Base-by-base conservation (phyloP, 2,888 invertebrate genomes). In the Neoascia interrupta region DNA sequence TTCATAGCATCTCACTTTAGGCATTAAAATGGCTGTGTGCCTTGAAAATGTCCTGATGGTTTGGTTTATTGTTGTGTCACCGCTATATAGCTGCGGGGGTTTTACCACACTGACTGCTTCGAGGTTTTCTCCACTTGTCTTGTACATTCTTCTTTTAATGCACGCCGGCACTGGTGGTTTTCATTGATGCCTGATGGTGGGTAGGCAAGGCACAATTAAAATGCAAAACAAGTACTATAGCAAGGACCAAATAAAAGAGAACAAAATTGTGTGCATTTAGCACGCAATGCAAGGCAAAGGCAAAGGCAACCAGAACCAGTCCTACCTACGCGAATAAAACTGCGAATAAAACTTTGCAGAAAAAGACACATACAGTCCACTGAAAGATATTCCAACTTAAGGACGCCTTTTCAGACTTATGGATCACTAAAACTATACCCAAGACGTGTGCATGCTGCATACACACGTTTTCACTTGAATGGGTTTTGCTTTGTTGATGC, bases 41-140 rank as follows among this genome's bases (percentile, higher is more conserved):
- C 13, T n/a, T 53, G 45, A 63, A 56, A 72, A 70, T 64, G 53
- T 70, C 64, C 70, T 61, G 76, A 49, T 76, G 58, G 64, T 41
- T 76, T 76, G 63, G 56, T 64, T 53, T 72, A 76, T 39, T 64
- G 64, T 76, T 76, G 72, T 76, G 58, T 54, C 45, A 63, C 47
- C 45, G 31, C 49, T 72, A 49, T 79, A 60, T 36, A 47, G 76
- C 72, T 61, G 53, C 54, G 39, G 66, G 76, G 66, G 58, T 21
- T 56, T 31, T 28, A 6, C 36, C 5, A n/a, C 36, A 11, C 26
- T 8, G 5, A 26, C n/a, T n/a, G 10, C 11, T 26, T 23, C 13
- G 13, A 15, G n/a, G 18, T 11, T 6, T 19, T 41, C 15, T 45
- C 16, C 16, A 10, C n/a, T 66, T n/a, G 31, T 31, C 31, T n/a